Conservation (phyloP, 2,797 vertebrate genomes). For the Pseudochaenichthys georgianus region DNA sequence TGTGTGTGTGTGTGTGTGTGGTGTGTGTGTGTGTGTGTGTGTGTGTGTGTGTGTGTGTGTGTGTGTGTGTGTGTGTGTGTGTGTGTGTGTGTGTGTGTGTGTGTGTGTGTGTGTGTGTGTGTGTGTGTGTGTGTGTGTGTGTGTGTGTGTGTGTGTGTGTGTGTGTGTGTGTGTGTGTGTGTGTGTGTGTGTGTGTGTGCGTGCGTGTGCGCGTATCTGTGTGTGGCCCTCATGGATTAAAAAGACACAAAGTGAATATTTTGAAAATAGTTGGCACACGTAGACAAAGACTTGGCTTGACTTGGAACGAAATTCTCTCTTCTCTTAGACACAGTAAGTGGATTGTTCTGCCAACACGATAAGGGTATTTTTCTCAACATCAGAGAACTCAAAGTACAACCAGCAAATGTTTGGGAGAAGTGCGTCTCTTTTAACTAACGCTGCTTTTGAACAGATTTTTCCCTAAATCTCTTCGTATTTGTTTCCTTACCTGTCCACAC, state of each 20-base stretch:
- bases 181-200: constrained; percentile 52
- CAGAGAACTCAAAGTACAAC: constrained; percentile 76
- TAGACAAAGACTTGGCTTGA: constrained; percentile 80
- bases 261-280: constrained; percentile 81
- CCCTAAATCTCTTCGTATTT: constrained; percentile 48
- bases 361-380: constrained; percentile 78
- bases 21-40: constrained; percentile 58
- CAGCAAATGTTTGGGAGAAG: constrained; percentile 75
- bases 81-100: constrained; percentile 49
- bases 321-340: constrained; percentile 78
- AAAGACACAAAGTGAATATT: constrained; percentile 81
- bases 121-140: constrained; percentile 78
- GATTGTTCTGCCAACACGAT: constrained; percentile 83
- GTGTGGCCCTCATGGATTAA: constrained; percentile 74
- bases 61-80: constrained; percentile 16
- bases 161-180: constrained; percentile 15
- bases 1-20: constrained; percentile 32
- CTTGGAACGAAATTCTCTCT: constrained; percentile 77
- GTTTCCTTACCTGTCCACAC: constrained; percentile 61
- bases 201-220: constrained; percentile 75
- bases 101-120: constrained; percentile 36
- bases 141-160: constrained; percentile 58
- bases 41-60: constrained; percentile 3
- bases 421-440: constrained; percentile 77
- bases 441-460: constrained; percentile 71